Base-by-base conservation (phyloP, 2,888 invertebrate species). In the Eustalomyia histrio region DNA sequence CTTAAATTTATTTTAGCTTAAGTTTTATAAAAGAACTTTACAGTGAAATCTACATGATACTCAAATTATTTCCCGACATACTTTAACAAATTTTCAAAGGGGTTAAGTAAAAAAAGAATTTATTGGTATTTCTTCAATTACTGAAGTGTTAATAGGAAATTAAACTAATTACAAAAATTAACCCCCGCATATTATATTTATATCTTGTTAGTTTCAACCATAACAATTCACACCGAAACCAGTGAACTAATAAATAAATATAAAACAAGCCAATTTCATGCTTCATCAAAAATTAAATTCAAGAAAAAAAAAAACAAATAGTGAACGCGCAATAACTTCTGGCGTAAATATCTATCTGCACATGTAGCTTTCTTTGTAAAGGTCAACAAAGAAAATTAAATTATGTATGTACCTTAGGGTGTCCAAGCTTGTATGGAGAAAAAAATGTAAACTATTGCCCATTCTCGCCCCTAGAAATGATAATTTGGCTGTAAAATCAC, bases 111-210 rank as follows among this genome's bases (percentile, higher is more conserved):
- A 39, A 12, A 14, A 18, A 21, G 4, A 55, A 57, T 24, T 57
- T 57, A 57, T 33, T 29, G 55, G 5, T 68, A 17, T 24, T 47
- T 47, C 17, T 17, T 84, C 85, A 86, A 87, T 88, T 87, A 88
- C 85, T 86, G 85, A 87, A 87, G 87, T 88, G 88, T 87, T 88
- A 87, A 88, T 88, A 86, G 86, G 87, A 87, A 86, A 85, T 86
- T 87, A 86, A 87, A 85, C 84, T 87, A 86, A 85, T 87, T 63
- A 67, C 43, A 61, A 63, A 61, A 17, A 53, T 58, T 64, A 68
- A 63, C 72, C 76, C 74, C 63, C 39, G 21, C 35, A 61, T 33
- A 55, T 12, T 10, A 47, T 63, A 12, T 39, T 55, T 18, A 47
- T 71, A 16, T 55, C 61, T 43, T 5, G 33, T 67, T 24, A 16